Conservation (phyloP, 2,888 invertebrate species). For the Aphelenchoides bicaudatus region DNA sequence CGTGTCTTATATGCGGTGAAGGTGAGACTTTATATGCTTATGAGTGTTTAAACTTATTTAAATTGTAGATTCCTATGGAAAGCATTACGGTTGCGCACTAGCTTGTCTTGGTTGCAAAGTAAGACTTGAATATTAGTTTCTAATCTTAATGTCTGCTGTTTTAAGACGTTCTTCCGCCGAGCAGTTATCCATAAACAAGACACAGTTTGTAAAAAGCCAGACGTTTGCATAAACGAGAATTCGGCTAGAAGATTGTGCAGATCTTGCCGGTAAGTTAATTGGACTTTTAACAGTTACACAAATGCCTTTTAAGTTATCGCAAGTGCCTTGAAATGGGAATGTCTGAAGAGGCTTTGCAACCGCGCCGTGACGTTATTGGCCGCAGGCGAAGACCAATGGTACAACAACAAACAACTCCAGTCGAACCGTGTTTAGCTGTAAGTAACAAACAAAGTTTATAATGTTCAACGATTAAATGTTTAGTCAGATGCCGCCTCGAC, state of each 20-base stretch:
- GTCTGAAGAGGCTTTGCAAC: slow-evolving; percentile 59
- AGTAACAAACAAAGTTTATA: no score
- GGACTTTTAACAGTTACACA: slow-evolving; percentile 12
- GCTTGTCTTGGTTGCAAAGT: slow-evolving; percentile 60
- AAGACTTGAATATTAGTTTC: slow-evolving; percentile 53
- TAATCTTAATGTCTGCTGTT: neutral
- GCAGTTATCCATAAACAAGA: slow-evolving; percentile 60
- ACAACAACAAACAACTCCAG: slow-evolving; percentile 5
- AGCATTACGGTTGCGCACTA: slow-evolving; percentile 57
- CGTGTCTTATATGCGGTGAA: slow-evolving; percentile 33
- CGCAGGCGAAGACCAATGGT: slow-evolving; percentile 29
- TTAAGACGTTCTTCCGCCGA: slow-evolving; percentile 28
- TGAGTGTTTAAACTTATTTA: no score
- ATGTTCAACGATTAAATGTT: no score
- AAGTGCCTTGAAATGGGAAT: slow-evolving; percentile 59
- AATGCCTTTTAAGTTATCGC: neutral
- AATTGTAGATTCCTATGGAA: slow-evolving; percentile 47
- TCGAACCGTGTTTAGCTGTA: slow-evolving; percentile 6
- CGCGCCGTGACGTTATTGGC: slow-evolving; percentile 58
- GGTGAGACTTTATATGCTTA: no score
- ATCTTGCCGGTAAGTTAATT: slow-evolving; percentile 51
- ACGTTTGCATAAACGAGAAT: slow-evolving; percentile 43
- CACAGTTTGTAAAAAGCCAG: slow-evolving; percentile 53
- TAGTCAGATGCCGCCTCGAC: slow-evolving; percentile 20
- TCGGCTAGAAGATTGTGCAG: slow-evolving; percentile 54